Evolutionary conservation across 1,140 invertebrate genomes (phyloP).

Genomic region (Oncopodura yosiiana): DNA sequence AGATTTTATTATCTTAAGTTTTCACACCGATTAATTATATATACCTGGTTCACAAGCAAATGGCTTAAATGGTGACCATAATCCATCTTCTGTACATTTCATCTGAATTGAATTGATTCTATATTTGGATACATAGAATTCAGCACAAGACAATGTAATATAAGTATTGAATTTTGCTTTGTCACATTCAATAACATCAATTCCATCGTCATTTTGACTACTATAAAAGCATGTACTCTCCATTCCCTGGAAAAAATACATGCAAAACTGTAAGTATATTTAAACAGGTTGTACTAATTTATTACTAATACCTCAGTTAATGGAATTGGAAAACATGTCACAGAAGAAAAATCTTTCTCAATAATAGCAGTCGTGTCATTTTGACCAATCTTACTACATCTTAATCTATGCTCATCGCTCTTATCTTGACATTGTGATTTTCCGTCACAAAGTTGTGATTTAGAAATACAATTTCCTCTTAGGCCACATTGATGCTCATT

Average conservation of each 20-base stretch:
- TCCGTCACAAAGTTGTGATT: conserved; percentile 1
- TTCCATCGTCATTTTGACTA: no score
- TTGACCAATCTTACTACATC: no score
- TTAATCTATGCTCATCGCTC: neutral
- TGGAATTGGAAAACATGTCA: no score
- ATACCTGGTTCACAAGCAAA: conserved; percentile 18
- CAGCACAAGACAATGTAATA: conserved; percentile 1
- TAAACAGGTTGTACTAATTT: no score
- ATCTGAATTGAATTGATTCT: neutral
- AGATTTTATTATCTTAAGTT: neutral
- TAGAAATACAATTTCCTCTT: neutral
- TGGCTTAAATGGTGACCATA: conserved; percentile 5
- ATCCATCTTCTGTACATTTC: conserved; percentile 10
- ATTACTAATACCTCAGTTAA: no score
- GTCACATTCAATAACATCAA: conserved; percentile 8
- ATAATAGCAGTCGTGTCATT: no score
- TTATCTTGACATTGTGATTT: neutral
- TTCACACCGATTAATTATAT: neutral
- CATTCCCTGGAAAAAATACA: no score
- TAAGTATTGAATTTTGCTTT: neutral
- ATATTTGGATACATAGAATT: conserved; percentile 4
- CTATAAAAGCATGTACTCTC: no score
- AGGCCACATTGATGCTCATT: neutral
- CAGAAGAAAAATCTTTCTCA: no score
- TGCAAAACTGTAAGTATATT: no score